Evolutionary conservation across 2,888 invertebrate species (phyloP), one percentile per base, ranked within the genome.

Genomic region (Lasioglossum calceatum): DNA sequence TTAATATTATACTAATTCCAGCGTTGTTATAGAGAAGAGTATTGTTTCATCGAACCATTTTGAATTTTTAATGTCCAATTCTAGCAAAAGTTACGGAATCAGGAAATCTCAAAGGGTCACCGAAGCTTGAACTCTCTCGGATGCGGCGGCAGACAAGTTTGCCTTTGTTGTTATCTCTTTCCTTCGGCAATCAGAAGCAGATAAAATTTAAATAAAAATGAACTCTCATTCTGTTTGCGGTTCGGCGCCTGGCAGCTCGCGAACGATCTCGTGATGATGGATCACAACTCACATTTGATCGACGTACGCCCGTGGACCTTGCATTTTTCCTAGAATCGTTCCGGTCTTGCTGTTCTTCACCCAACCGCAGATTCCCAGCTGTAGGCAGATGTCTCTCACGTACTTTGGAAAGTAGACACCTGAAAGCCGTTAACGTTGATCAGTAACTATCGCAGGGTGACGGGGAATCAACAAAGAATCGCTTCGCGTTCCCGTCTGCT

Each of bases 361-460:
- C 99, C 99, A 99, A 14, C 99, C 99, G 42, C 97, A 97, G 58
- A 99, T 96, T 36, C 97, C 97, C 54, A 98, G 96, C 93, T 97
- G 96, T 80, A 96, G 96, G 78, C 98, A 97, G 88, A 97, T 96
- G 94, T 98, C 98, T 91, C 98, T 97, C 93, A 98, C 98, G 95
- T 97, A 98, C 96, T 99, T 98, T 32, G 98, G 98, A 95, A 98
- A 98, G 95, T 97, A 98, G 89, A 97, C 97, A 83, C 98, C 98
- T 98, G 95, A 4, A 94, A 88, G 23, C 44, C 14, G 0, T 12
- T 7, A 7, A 39, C 7, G 19, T 5, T 2, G 58, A 27, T 71
- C 27, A 61, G 44, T 36, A 10, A 39, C 19, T n/a, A n/a, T n/a
- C 54, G 23, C 3, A 4, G n/a, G 10, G 23, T 10, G 54, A 54